Conservation (phyloP, 1,140 invertebrate genomes). For the Bombus turneri region DNA sequence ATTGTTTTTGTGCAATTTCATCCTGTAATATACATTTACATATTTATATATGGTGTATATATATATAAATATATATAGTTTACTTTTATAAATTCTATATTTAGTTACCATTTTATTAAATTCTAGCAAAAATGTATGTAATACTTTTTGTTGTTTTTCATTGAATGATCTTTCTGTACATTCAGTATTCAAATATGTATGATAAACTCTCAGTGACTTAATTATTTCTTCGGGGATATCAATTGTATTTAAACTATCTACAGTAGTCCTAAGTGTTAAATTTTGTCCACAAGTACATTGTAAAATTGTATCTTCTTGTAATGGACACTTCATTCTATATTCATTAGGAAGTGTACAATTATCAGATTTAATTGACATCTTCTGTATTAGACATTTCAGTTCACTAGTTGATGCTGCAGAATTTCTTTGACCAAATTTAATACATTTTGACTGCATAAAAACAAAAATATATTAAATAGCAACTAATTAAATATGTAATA, state of each 20-base stretch:
- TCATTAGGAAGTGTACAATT: background rate
- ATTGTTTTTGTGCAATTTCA: slow-evolving; percentile 9
- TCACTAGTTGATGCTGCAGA: slow-evolving; percentile 44
- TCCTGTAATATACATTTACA: slow-evolving; percentile 34
- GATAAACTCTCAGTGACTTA: slow-evolving; percentile 69
- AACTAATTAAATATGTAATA: background rate
- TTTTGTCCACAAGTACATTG: slow-evolving; percentile 39
- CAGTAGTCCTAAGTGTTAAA: slow-evolving; percentile 46
- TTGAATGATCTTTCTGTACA: background rate
- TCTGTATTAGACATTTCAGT: slow-evolving; percentile 56
- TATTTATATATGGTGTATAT: background rate
- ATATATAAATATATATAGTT: background rate
- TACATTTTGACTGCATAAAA: background rate
- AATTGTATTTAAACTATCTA: slow-evolving; percentile 66
- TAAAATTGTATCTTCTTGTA: slow-evolving; percentile 53
- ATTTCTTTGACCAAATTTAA: slow-evolving; percentile 8
- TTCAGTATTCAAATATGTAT: slow-evolving; percentile 59
- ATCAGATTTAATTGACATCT: slow-evolving; percentile 35
- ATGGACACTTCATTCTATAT: slow-evolving; percentile 49
- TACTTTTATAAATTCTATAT: background rate
- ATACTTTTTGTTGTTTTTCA: slow-evolving; percentile 24
- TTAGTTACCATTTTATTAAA: slow-evolving; percentile 63
- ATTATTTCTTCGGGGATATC: slow-evolving; percentile 70
- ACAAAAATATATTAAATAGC: background rate
- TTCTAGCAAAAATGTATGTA: slow-evolving; percentile 52